Evolutionary conservation across 2,113 vertebrate genomes (phyloP).

Genomic region (Thamnaconus septentrionalis): DNA sequence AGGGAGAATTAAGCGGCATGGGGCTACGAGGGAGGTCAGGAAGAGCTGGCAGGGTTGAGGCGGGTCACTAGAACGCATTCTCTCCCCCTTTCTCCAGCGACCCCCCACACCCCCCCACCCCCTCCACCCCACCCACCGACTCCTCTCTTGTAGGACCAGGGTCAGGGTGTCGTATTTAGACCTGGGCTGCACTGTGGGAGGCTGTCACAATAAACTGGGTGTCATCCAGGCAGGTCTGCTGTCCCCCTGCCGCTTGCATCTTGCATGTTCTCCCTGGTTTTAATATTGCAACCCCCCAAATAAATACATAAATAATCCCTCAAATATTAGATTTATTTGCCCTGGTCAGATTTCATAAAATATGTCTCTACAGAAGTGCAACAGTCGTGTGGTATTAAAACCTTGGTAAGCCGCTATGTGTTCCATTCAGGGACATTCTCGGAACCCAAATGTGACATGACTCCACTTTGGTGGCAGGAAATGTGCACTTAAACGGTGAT

Average conservation of each 20-base stretch:
- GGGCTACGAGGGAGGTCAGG: slow-evolving; percentile 83
- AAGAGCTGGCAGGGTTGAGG: slow-evolving; percentile 81
- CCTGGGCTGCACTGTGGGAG: slow-evolving; percentile 45
- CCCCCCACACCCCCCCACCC: no score
- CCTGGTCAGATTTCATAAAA: no score
- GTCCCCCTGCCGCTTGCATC: background rate
- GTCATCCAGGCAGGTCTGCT: slow-evolving; percentile 7
- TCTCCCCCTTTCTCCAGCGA: slow-evolving; percentile 56
- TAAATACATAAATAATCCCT: no score
- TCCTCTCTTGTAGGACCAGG: slow-evolving; percentile 47
- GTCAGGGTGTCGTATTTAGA: slow-evolving; percentile 67
- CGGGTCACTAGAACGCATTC: slow-evolving; percentile 85
- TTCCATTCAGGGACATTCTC: no score
- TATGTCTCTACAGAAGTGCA: no score
- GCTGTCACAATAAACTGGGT: slow-evolving; percentile 44
- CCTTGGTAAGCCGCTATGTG: no score
- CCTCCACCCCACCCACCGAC: slow-evolving; percentile 26
- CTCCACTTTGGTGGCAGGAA: no score
- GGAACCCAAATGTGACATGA: no score
- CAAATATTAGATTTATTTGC: no score
- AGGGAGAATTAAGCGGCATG: slow-evolving; percentile 89
- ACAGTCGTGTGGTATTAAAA: no score
- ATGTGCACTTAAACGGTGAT: no score
- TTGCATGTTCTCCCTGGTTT: background rate
- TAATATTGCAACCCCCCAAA: background rate